Evolutionary conservation across 1,140 invertebrate species (phyloP).

Genomic region (Ceratosolen solmsi): DNA sequence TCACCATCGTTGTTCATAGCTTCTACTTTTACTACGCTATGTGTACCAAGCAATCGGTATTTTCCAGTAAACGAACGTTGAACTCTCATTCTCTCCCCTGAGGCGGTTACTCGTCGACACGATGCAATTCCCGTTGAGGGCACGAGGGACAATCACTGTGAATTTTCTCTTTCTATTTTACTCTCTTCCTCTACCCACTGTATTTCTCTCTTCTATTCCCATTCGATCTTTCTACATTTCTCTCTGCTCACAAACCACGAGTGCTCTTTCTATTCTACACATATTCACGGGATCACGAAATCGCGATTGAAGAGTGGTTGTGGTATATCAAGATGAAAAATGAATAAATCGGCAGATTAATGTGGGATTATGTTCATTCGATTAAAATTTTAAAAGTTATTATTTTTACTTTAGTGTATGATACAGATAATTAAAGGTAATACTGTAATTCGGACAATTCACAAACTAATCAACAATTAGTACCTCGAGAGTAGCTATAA

Average conservation of each 20-base stretch:
- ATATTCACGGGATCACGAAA: constrained; percentile 19
- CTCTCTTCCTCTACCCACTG: constrained; percentile 2
- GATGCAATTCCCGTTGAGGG: constrained; percentile 27
- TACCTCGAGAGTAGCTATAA: too few species aligned
- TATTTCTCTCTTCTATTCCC: background rate
- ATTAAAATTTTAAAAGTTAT: too few species aligned
- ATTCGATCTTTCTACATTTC: background rate
- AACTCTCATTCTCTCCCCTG: constrained; percentile 26
- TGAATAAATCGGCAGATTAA: too few species aligned
- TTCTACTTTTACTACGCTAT: background rate
- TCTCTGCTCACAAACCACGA: too few species aligned
- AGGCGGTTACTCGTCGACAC: constrained; percentile 41
- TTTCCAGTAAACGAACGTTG: constrained; percentile 44
- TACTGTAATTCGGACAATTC: too few species aligned
- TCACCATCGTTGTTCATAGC: background rate
- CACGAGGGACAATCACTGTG: constrained; percentile 28
- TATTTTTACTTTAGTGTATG: too few species aligned
- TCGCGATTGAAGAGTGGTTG: constrained; percentile 22
- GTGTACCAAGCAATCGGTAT: constrained; percentile 34
- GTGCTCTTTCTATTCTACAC: background rate
- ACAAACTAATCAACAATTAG: too few species aligned
- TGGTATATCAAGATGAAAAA: too few species aligned
- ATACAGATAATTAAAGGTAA: too few species aligned
- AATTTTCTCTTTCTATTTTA: constrained; percentile 26
- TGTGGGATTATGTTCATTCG: too few species aligned